Conservation (phyloP, 2,113 vertebrate genomes). For the Excalfactoria chinensis region DNA sequence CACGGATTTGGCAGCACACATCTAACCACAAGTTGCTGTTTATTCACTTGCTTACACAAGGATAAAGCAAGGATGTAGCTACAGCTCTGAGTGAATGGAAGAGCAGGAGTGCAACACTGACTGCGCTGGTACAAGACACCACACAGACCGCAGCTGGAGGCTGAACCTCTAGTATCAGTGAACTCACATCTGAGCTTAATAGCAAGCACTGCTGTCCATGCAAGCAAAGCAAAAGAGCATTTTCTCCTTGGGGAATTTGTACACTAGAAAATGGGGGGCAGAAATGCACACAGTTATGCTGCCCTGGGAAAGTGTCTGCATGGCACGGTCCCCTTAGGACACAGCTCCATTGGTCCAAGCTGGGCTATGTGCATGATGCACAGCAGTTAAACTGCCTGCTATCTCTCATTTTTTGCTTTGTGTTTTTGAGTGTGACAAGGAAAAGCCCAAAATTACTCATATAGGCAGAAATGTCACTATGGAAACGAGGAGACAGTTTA, state of each 20-base stretch:
- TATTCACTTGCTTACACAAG: background rate
- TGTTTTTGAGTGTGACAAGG: background rate
- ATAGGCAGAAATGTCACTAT: constrained; percentile 66
- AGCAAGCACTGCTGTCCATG: background rate
- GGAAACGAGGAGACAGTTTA: constrained; percentile 63
- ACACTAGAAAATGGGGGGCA: background rate
- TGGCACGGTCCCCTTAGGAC: background rate
- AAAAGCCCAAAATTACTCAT: constrained; percentile 34
- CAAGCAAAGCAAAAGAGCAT: background rate
- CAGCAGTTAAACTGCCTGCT: background rate
- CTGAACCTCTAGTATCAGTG: background rate
- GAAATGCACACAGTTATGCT: background rate
- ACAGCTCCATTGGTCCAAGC: fast-evolving
- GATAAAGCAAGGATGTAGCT: background rate
- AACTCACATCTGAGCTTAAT: background rate
- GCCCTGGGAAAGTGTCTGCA: background rate
- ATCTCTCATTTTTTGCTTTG: background rate
- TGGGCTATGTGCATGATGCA: background rate
- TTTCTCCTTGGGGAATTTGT: background rate
- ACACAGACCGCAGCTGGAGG: background rate
- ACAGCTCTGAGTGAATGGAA: background rate
- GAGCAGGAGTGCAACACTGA: too few species aligned
- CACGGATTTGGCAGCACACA: background rate
- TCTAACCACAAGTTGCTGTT: background rate
- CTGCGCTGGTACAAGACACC: background rate